Base-by-base conservation (phyloP, 2,888 invertebrate species). In the Macrosoma leucophasiata region DNA sequence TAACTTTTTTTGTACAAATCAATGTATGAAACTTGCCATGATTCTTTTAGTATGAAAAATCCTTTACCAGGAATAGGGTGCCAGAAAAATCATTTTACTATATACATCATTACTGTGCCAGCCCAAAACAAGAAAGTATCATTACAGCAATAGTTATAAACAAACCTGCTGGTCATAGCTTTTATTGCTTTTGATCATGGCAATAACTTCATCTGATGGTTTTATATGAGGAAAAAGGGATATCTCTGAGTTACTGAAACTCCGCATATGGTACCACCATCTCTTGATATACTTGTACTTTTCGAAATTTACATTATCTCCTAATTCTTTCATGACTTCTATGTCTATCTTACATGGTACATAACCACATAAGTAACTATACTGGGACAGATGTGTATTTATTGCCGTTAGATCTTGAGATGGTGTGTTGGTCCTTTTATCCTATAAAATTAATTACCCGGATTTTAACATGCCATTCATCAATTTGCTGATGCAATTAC, bases 261-360 rank as follows among this genome's bases (percentile, higher is more conserved):
- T 89, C 68, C 76, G 64, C 68, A 89, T 86, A 70, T 89, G 88
- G 64, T 74, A 63, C 67, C 81, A 86, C 89, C 89, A 89, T 67
- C 89, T 81, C 57, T 70, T 76, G 46, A 89, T 59, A 58, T 87
- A 63, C 33, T 62, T 62, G 61, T 76, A 86, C 44, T 69, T 70
- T 30, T 62, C 51, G 39, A 82, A 63, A 52, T 74, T 66, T 48
- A 65, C 51, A 34, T 65, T 48, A 25, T 44, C 55, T 52, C 53
- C 62, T 55, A 76, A 59, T 28, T 46, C 55, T 50, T 60, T 79
- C 52, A 63, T 66, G 47, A 75, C 35, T 33, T 79, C 63, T 43
- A 69, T 56, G 63, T 89, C 89, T 60, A 69, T 67, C 50, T 63
- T 70, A 52, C 85, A 82, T 14, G 88, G 88, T 30, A 48, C 57